A percentile compares a stretch with the other conserved stretches of the same genome.
phyloP scores from a whole-genome alignment of 2,797 vertebrate genomes.

The Neosilurus hyrtlii region DNA sequence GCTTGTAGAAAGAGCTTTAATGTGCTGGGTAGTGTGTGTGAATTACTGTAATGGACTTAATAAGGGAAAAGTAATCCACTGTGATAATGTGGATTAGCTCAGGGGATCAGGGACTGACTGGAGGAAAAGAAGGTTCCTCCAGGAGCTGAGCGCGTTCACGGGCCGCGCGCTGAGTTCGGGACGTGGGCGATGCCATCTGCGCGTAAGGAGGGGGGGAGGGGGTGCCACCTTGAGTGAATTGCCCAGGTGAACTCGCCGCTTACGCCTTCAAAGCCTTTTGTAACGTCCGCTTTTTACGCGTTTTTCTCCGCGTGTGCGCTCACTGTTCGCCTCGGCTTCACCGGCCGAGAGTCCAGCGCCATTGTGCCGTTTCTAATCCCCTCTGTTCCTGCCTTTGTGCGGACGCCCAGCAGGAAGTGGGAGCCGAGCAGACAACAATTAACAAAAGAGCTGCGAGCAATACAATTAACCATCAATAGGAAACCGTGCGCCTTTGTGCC shows the following conservation, averaged over 20 bases:
- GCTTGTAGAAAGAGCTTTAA: background rate
- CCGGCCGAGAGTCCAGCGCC: slow-evolving; percentile 65
- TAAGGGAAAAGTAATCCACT: slow-evolving; percentile 12
- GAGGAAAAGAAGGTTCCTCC: slow-evolving; percentile 31
- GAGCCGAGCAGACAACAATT: slow-evolving; percentile 87
- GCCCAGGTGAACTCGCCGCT: slow-evolving; percentile 39
- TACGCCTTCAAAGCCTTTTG: slow-evolving; percentile 50
- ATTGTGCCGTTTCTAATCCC: slow-evolving; percentile 83
- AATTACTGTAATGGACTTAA: slow-evolving; percentile 12
- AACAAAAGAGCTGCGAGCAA: slow-evolving; percentile 88
- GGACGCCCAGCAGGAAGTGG: slow-evolving; percentile 83
- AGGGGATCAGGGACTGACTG: slow-evolving; percentile 14
- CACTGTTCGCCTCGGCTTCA: slow-evolving; percentile 61
- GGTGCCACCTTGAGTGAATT: slow-evolving; percentile 25
- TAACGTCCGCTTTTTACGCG: slow-evolving; percentile 55
- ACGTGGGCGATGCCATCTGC: slow-evolving; percentile 31
- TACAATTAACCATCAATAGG: slow-evolving; percentile 87
- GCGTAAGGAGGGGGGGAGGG: background rate
- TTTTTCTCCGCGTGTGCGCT: slow-evolving; percentile 35
- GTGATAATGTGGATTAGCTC: slow-evolving; percentile 25
- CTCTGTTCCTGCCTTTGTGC: slow-evolving; percentile 83
- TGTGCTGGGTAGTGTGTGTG: background rate
- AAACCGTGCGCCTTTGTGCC: slow-evolving; percentile 83
- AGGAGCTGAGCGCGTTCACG: slow-evolving; percentile 40
- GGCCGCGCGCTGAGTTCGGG: slow-evolving; percentile 31